Base-by-base conservation (phyloP, 2,888 invertebrate genomes). In the Dasypogon diadema region DNA sequence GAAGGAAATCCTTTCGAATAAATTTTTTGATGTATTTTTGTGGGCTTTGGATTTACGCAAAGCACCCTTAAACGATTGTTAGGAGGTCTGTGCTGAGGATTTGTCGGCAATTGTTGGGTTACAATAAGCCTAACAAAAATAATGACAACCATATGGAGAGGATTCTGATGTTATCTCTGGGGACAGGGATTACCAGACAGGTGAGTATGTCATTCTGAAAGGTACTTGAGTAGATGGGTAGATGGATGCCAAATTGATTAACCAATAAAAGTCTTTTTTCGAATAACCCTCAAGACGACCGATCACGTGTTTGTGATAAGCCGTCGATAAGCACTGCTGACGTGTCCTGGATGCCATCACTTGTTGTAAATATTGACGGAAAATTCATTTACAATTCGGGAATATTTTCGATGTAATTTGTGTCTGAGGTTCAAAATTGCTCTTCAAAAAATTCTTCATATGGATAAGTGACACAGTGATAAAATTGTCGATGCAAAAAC, bases 21-120 rank as follows among this genome's bases (percentile, higher is more conserved):
- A 73, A 73, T 73, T 73, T 73, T 73, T 73, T 56, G 73, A 73
- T 56, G 37, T 73, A 56, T 73, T 73, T 73, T 73, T 73, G 55
- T 24, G 73, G 73, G 73, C 42, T 55, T 73, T 70, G 70, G 70
- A 51, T 73, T 55, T 73, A 73, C 73, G 56, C 73, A 73, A 73
- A 73, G 73, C 56, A 56, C 73, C 73, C 73, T 73, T 73, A 73
- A 73, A 73, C 73, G 73, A 73, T 73, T 73, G 73, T 73, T 73
- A 73, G 56, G 46, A 14, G 56, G 73, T 30, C 56, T 73, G 55
- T 18, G 22, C 42, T 37, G 54, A 42, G 56, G 73, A 73, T 73
- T 73, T 73, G 70, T 70, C 24, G 70, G 70, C 30, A 54, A 70
- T 70, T 70, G 70, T 34, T 70, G 70, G 51, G 70, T 70, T 54